Conservation (phyloP, 2,113 vertebrate genomes). For the Myxocyprinus asiaticus region DNA sequence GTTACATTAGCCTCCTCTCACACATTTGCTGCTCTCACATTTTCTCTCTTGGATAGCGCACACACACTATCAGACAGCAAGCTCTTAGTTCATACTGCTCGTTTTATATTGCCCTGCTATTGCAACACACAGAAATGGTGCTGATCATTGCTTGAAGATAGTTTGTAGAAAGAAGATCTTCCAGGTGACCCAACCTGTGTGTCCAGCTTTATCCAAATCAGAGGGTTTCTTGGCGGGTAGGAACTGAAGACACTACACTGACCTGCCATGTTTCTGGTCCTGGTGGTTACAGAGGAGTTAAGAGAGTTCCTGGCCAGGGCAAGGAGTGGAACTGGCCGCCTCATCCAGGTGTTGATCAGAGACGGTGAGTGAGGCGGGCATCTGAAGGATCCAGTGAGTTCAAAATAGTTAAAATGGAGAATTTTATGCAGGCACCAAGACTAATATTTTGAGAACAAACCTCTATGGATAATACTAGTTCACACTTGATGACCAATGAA, state of each 20-base stretch:
- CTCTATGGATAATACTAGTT: too few relatives aligned
- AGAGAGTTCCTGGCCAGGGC: conserved; percentile 93
- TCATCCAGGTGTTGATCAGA: conserved; percentile 94
- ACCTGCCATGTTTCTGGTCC: conserved; percentile 91
- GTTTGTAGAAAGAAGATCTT: conserved; percentile 15
- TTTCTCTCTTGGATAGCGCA: conserved; percentile 1
- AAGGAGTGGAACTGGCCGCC: conserved; percentile 85
- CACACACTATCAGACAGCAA: conserved; percentile 23
- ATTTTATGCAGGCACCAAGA: too few relatives aligned
- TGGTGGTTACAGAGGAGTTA: conserved; percentile 91
- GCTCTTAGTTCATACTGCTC: conserved; percentile 20
- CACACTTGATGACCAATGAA: too few relatives aligned
- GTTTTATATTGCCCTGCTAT: neutral
- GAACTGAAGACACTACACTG: conserved; percentile 36
- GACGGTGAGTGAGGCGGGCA: conserved; percentile 84
- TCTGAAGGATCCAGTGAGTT: neutral
- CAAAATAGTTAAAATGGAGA: neutral
- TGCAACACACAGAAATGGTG: too few relatives aligned
- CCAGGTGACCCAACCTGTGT: conserved; percentile 19
- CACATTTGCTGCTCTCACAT: conserved; percentile 33
- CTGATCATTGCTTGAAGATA: too few relatives aligned
- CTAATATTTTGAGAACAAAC: too few relatives aligned
- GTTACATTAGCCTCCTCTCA: conserved; percentile 68
- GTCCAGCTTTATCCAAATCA: neutral
- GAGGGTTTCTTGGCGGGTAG: conserved; percentile 37